Evolutionary conservation across 2,888 invertebrate genomes (phyloP).

Genomic region (Meghimatium bilineatum): DNA sequence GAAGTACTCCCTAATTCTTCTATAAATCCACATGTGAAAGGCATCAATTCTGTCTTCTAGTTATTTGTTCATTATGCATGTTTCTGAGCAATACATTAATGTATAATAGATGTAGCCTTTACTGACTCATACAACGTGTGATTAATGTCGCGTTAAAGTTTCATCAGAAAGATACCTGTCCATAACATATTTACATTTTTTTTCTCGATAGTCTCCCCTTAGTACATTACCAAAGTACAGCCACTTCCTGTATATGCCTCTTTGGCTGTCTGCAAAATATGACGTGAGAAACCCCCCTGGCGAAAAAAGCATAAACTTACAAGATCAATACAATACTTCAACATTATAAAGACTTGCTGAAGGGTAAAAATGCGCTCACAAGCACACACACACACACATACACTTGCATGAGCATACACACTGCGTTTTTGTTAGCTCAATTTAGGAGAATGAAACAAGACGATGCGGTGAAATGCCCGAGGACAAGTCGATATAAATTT

Average conservation of each 20-base stretch:
- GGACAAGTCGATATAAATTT: slow-evolving; percentile 47
- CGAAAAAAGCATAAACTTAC: slow-evolving; percentile 32
- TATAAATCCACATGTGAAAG: too few species aligned
- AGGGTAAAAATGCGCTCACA: slow-evolving; percentile 11
- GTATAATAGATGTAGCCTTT: too few species aligned
- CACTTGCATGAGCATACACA: slow-evolving; percentile 19
- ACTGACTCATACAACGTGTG: too few species aligned
- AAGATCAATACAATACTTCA: slow-evolving; percentile 41
- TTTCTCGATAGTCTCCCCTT: too few species aligned
- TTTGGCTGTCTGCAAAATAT: slow-evolving; percentile 38
- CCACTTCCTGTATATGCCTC: neutral
- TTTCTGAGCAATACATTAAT: too few species aligned
- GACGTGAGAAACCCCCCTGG: slow-evolving; percentile 20
- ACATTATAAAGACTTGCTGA: slow-evolving; percentile 27
- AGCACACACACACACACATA: slow-evolving; percentile 10
- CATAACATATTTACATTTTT: too few species aligned
- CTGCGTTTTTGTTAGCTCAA: slow-evolving; percentile 8
- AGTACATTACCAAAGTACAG: neutral
- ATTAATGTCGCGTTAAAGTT: too few species aligned
- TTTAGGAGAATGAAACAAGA: slow-evolving; percentile 32
- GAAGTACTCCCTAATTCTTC: too few species aligned
- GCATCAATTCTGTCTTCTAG: too few species aligned
- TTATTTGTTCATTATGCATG: too few species aligned
- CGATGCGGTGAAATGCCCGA: slow-evolving; percentile 31
- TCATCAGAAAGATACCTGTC: too few species aligned